Base-by-base conservation (phyloP, 2,888 invertebrate species). In the Atrina japonica region DNA sequence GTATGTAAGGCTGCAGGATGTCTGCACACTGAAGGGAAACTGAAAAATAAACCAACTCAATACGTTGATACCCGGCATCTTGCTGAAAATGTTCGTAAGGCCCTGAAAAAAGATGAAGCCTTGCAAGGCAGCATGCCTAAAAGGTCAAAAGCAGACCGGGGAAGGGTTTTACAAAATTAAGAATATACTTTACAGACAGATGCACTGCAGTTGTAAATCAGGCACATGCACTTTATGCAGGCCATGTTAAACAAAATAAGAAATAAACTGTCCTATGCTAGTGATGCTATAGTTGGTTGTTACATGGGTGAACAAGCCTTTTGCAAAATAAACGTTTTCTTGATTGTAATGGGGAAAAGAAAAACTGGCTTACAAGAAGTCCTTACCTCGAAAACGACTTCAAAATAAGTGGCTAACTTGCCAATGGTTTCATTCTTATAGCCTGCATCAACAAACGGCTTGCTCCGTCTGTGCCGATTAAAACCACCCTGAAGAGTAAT, bases 41-140 rank as follows among this genome's bases (percentile, higher is more conserved):
- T 49, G 9, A 18, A 21, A 47, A 49, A 18, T 11, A 11, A 49
- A 49, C 49, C n/a, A 9, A 18, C 9, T n/a, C 49, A 16, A 9
- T 49, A 23, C 25, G 21, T 49, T 21, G 49, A 49, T 21, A 49
- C 21, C 21, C 49, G 49, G 21, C 49, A 49, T 49, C 49, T 49
- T 18, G 49, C 49, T 18, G 49, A 16, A 18, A 49, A 49, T 49
- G 49, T 49, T 14, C 21, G 49, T 14, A 49, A 49, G 16, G 49
- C 49, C 49, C 16, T 18, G 1, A 49, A 49, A 25, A 49, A 49
- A 18, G 49, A 49, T 49, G 49, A 49, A 18, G 16, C 49, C 21
- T 49, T 49, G 21, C n/a, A 16, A 14, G 5, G 16, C 5, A 35
- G 5, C 35, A 35, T 35, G 35, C 35, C 35, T 35, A 35, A 52